A percentile compares a stretch with the other conserved stretches of the same genome.
Conservation (phyloP, 1,140 invertebrate species). For the Drosophila lacteicornis region DNA sequence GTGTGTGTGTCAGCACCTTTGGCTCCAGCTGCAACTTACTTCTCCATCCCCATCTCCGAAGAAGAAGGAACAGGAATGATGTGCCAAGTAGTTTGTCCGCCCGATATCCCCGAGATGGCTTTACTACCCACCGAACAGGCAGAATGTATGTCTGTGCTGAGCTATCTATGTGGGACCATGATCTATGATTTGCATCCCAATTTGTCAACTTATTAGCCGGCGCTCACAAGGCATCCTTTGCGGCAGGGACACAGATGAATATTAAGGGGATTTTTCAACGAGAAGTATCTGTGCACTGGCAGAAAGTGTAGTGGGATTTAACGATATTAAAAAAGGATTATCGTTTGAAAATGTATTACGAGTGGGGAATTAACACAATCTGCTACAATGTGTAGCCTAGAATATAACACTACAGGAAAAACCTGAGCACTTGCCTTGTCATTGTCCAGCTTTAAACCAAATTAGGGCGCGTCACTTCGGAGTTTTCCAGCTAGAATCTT, state of each 20-base stretch:
- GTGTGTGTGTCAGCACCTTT: conserved; percentile 14
- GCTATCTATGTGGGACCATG: conserved; percentile 9
- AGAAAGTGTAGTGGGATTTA: background rate
- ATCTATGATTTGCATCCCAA: conserved; percentile 48
- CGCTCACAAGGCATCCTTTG: background rate
- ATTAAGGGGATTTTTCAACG: conserved; percentile 13
- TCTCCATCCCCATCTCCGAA: background rate
- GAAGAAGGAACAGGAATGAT: background rate
- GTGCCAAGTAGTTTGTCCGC: conserved; percentile 55
- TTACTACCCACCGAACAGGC: conserved; percentile 40
- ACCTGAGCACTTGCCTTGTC: background rate
- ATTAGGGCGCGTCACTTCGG: too few relatives aligned
- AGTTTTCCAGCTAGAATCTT: background rate
- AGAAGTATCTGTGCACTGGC: background rate
- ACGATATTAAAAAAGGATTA: background rate
- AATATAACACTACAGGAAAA: background rate
- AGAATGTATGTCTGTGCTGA: conserved; percentile 21
- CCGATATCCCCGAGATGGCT: conserved; percentile 54
- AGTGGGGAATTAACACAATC: too few relatives aligned
- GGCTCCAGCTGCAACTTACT: conserved; percentile 13
- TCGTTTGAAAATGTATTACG: too few relatives aligned
- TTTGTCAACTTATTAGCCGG: conserved; percentile 46
- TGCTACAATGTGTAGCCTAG: too few relatives aligned
- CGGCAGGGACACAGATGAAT: background rate
- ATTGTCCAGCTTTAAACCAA: too few relatives aligned